A percentile compares a stretch with the other conserved stretches of the same genome.
phyloP scores from a whole-genome alignment of 2,888 invertebrate genomes.

The Lochmaea capreae region DNA sequence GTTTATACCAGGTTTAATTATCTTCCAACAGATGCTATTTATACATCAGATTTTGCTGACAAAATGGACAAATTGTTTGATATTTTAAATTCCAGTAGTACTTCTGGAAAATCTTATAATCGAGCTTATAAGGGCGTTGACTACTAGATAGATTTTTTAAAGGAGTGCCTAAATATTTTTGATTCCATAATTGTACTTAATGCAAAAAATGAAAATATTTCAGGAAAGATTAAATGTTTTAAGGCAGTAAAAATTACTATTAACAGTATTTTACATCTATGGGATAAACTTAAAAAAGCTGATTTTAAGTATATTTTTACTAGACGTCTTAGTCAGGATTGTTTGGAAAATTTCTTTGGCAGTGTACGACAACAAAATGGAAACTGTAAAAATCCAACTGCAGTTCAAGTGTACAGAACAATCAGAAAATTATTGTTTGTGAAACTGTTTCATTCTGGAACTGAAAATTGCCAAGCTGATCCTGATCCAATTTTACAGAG shows the following conservation, averaged over 20 bases:
- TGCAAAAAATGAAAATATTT: not conserved
- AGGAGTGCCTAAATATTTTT: not conserved
- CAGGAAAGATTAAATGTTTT: not conserved
- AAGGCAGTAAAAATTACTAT: constrained; percentile 36
- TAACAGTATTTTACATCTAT: constrained; percentile 37
- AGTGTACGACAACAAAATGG: constrained; percentile 43
- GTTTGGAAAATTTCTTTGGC: constrained; percentile 50
- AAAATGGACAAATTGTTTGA: constrained; percentile 32
- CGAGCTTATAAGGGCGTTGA: not conserved
- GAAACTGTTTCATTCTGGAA: no score
- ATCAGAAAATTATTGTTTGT: not conserved
- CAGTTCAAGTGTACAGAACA: constrained; percentile 27
- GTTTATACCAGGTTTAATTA: constrained; percentile 31
- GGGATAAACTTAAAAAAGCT: constrained; percentile 39
- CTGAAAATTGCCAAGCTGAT: no score
- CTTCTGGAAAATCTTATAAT: not conserved
- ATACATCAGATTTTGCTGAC: constrained; percentile 23
- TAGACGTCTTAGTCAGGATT: constrained; percentile 46
- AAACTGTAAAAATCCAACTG: constrained; percentile 34
- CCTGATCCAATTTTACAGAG: no score
- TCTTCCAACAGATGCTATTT: constrained; percentile 23
- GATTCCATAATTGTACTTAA: not conserved
- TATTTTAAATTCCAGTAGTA: constrained; percentile 19
- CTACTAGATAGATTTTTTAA: not conserved
- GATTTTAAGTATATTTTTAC: constrained; percentile 45